Conservation (phyloP, 2,888 invertebrate genomes). For the Harpalus rubripes region DNA sequence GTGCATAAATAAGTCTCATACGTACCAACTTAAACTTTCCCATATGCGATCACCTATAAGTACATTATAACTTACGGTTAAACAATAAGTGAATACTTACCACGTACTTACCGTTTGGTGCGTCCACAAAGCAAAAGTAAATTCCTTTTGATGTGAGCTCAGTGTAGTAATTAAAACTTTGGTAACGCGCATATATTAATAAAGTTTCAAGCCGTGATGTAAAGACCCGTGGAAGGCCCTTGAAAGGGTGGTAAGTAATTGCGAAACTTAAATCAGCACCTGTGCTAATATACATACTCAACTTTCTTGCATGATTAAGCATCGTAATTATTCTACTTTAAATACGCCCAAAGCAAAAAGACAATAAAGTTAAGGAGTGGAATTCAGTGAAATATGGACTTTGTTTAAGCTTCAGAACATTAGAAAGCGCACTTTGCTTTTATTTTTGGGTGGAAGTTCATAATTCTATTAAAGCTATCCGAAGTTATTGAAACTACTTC, state of each 20-base stretch:
- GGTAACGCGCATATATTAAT: conserved; percentile 42
- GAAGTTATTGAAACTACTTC: too few species aligned
- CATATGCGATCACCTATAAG: neutral
- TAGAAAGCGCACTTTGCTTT: neutral
- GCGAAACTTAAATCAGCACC: conserved; percentile 53
- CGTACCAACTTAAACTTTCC: neutral
- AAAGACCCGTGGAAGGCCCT: neutral
- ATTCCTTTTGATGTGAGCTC: conserved; percentile 41
- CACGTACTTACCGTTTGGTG: neutral
- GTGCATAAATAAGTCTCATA: conserved; percentile 3
- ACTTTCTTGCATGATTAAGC: conserved; percentile 35
- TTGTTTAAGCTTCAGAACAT: neutral
- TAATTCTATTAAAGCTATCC: neutral
- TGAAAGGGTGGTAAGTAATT: conserved; percentile 34
- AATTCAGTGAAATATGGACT: neutral
- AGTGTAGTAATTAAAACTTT: conserved; percentile 43
- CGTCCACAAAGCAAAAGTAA: conserved; percentile 24
- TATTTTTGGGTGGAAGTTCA: neutral
- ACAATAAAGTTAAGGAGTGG: neutral
- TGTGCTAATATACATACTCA: conserved; percentile 40
- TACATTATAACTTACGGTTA: neutral
- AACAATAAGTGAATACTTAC: conserved; percentile 3
- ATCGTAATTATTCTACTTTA: conserved; percentile 18
- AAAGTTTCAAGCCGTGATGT: conserved; percentile 45
- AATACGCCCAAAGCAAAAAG: conserved; percentile 23